phyloP scores from a whole-genome alignment of 2,113 vertebrate species.

The Hippopotamus amphibius region DNA sequence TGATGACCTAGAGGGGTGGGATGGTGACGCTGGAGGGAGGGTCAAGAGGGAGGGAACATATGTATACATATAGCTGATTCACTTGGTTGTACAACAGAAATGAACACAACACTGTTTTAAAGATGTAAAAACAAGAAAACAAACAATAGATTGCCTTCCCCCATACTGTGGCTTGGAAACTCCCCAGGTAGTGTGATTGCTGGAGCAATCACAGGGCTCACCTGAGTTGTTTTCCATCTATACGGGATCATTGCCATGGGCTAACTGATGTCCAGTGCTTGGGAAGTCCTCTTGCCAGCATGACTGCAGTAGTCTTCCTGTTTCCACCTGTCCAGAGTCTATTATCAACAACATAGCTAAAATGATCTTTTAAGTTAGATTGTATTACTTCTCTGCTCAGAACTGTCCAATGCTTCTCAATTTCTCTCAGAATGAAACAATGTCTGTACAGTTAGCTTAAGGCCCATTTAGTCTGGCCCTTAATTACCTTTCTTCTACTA shows the following conservation, averaged over 20 bases:
- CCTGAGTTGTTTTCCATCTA: not conserved
- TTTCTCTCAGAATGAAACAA: conserved; percentile 22
- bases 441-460: not conserved
- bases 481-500: not conserved
- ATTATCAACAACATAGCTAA: not conserved
- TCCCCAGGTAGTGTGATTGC: not conserved
- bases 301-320: not conserved
- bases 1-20: too few relatives aligned
- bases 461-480: not conserved
- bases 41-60: too few relatives aligned
- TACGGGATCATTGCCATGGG: not conserved
- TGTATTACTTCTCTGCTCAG: not conserved
- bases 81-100: too few relatives aligned
- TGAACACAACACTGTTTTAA: too few relatives aligned
- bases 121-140: too few relatives aligned
- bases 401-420: not conserved
- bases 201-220: not conserved
- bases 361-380: not conserved
- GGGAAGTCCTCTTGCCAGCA: not conserved
- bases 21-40: too few relatives aligned
- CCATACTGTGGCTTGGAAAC: not conserved
- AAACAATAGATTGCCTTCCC: not conserved
- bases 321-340: not conserved
- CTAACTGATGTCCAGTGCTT: not conserved
- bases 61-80: too few relatives aligned